These are phyloP conservation scores for Heliconius sara DNA, from an alignment of 2,888 invertebrate genomes.

Conservation along the genomic window DNA sequence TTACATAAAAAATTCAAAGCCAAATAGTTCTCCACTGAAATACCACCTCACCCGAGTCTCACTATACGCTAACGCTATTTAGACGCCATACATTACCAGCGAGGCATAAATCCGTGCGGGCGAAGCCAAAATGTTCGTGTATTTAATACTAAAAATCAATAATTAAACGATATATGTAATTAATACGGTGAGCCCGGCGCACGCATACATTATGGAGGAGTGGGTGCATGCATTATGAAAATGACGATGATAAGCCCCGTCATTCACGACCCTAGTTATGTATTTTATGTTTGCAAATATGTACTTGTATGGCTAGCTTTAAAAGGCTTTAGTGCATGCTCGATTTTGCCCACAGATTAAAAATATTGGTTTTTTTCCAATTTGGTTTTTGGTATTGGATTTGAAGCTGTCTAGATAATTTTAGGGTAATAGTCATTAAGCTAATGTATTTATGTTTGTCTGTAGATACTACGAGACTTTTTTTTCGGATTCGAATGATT, in stretches of 20 bases:
- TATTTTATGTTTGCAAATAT: slow-evolving; percentile 42
- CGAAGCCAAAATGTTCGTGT: slow-evolving; percentile 63
- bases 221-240: slow-evolving; percentile 71
- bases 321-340: slow-evolving; percentile 35
- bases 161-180: slow-evolving; percentile 82
- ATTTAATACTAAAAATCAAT: slow-evolving; percentile 82
- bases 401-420: neutral
- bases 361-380: slow-evolving; percentile 22
- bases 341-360: slow-evolving; percentile 28
- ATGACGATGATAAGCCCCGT: slow-evolving; percentile 67
- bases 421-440: neutral
- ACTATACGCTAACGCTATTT: slow-evolving; percentile 49
- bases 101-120: slow-evolving; percentile 55
- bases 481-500: too few relatives aligned
- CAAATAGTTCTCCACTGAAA: slow-evolving; percentile 31
- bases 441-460: too few relatives aligned
- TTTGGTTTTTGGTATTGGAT: neutral
- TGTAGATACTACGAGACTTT: too few relatives aligned
- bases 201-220: slow-evolving; percentile 65
- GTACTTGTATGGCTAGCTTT: slow-evolving; percentile 28
- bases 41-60: slow-evolving; percentile 29
- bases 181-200: slow-evolving; percentile 67
- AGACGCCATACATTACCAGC: slow-evolving; percentile 50
- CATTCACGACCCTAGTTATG: slow-evolving; percentile 52
- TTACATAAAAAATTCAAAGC: slow-evolving; percentile 14